Evolutionary conservation across 2,888 invertebrate species (phyloP).

Genomic region (Ennomos fuscantarius): DNA sequence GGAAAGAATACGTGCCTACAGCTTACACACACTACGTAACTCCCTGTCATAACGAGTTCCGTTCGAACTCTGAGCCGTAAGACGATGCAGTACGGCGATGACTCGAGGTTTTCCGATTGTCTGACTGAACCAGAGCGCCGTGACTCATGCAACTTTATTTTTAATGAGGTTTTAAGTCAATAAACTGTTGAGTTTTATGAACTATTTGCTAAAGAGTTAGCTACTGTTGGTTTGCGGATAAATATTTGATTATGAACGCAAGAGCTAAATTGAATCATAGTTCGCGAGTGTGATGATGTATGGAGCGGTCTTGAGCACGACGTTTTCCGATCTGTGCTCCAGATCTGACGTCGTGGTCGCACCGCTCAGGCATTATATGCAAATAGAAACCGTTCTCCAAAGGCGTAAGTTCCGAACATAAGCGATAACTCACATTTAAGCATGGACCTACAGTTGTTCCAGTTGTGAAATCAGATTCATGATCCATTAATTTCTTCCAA

Average conservation of each 20-base stretch:
- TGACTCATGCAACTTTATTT: slow-evolving; percentile 65
- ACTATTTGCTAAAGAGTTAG: slow-evolving; percentile 47
- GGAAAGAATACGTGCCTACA: slow-evolving; percentile 56
- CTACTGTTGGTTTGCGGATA: slow-evolving; percentile 44
- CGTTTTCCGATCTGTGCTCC: slow-evolving; percentile 67
- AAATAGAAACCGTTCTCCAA: slow-evolving; percentile 65
- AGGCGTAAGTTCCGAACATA: slow-evolving; percentile 58
- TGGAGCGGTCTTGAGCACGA: slow-evolving; percentile 61
- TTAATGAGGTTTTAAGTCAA: slow-evolving; percentile 58
- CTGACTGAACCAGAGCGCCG: slow-evolving; percentile 50
- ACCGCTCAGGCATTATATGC: slow-evolving; percentile 74
- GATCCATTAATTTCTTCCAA: slow-evolving; percentile 35
- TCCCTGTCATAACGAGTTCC: slow-evolving; percentile 47
- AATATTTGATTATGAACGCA: slow-evolving; percentile 45
- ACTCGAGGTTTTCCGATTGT: slow-evolving; percentile 43
- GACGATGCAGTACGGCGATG: slow-evolving; percentile 44
- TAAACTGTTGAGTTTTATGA: slow-evolving; percentile 56
- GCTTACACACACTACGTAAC: slow-evolving; percentile 46
- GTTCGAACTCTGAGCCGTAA: slow-evolving; percentile 48
- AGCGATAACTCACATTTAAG: slow-evolving; percentile 53
- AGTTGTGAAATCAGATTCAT: slow-evolving; percentile 40
- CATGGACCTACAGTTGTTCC: slow-evolving; percentile 42
- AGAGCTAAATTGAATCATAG: slow-evolving; percentile 59
- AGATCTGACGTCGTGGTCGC: slow-evolving; percentile 75
- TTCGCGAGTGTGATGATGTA: slow-evolving; percentile 59